Conservation (phyloP, 92 coral and sea anemone genomes). For the Parazoanthus darwini region DNA sequence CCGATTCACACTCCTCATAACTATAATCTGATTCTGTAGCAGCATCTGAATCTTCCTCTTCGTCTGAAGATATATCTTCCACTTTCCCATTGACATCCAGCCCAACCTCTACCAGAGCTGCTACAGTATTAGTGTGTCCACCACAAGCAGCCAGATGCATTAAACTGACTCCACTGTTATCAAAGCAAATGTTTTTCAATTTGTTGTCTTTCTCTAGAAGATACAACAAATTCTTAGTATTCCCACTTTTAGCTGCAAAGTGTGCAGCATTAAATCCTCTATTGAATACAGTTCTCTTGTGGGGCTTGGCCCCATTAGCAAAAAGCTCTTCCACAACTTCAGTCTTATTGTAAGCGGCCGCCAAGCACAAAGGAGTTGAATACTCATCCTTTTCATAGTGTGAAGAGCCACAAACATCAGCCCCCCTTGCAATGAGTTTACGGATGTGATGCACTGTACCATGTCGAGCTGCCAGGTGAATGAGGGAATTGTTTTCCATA, state of each 20-base stretch:
- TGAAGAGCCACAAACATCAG: not conserved
- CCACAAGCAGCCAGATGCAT: not conserved
- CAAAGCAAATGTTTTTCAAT: not conserved
- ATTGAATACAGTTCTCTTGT: not conserved
- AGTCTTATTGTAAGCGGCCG: not conserved
- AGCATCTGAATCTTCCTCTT: not conserved
- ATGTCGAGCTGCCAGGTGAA: not conserved
- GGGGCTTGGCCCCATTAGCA: constrained; percentile 11
- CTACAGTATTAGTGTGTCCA: not conserved
- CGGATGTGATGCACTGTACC: not conserved
- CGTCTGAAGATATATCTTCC: not conserved
- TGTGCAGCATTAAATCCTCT: constrained; percentile 19
- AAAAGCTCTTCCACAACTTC: constrained; percentile 9
- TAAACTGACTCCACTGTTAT: not conserved
- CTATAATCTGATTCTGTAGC: not conserved
- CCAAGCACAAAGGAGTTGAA: constrained; percentile 12
- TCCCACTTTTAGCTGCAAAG: constrained; percentile 18
- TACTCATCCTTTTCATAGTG: not conserved
- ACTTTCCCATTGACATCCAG: not conserved
- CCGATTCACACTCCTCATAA: not conserved
- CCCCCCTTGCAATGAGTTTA: not conserved
- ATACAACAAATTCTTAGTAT: constrained; percentile 18
- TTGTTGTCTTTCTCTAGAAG: not conserved
- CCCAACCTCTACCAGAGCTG: not conserved
- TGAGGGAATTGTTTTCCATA: not conserved